Evolutionary conservation across 2,113 vertebrate species (phyloP).

Genomic region (Clarias gariepinus): DNA sequence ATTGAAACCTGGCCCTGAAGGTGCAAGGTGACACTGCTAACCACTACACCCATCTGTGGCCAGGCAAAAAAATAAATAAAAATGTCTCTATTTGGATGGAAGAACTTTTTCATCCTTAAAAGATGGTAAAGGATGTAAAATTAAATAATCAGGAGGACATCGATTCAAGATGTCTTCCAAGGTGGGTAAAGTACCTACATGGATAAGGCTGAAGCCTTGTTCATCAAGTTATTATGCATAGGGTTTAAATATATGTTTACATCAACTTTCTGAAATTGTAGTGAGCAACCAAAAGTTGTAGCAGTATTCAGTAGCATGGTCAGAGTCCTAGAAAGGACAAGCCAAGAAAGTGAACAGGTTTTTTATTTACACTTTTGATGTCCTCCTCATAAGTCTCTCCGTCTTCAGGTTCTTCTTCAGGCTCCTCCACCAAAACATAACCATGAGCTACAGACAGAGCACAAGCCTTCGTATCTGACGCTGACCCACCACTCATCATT

Average conservation of each 20-base stretch:
- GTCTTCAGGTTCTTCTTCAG: conserved; percentile 44
- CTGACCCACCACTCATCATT: not conserved
- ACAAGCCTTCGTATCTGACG: not conserved
- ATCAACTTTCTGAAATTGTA: not conserved
- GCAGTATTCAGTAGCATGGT: no score
- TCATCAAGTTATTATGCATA: not conserved
- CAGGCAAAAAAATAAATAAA: not conserved
- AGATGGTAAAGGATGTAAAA: not conserved
- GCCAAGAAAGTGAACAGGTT: not conserved
- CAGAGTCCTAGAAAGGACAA: not conserved
- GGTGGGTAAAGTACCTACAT: not conserved
- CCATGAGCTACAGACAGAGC: conserved; percentile 52
- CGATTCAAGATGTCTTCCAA: not conserved
- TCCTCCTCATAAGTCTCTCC: conserved; percentile 15
- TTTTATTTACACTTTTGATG: conserved; percentile 16
- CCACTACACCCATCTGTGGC: not conserved
- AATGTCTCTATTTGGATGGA: not conserved
- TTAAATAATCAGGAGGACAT: not conserved
- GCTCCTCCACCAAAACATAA: conserved; percentile 76
- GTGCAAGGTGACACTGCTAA: no score
- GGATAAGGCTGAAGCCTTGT: not conserved
- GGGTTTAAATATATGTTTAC: not conserved
- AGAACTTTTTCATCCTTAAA: not conserved
- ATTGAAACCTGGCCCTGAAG: no score
- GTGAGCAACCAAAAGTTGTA: not conserved